These are phyloP conservation scores for Rhinella marina DNA, from an alignment of 2,797 vertebrate species.

Conservation along the genomic window DNA sequence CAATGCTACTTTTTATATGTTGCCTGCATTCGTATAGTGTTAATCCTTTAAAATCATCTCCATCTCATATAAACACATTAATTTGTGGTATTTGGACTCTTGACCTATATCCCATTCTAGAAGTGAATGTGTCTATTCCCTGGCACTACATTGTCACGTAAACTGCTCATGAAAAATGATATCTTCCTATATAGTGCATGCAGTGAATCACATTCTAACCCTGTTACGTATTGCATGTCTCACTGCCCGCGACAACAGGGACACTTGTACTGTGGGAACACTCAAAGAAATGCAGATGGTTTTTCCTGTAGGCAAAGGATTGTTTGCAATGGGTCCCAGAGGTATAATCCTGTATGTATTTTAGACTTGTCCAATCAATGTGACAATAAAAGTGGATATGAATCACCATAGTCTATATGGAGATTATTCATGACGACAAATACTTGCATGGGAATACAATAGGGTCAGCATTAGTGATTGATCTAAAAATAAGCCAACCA, in stretches of 20 bases:
- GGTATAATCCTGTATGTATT: conserved; percentile 22
- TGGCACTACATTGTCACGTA: no score
- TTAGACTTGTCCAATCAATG: not conserved
- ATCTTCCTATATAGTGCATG: not conserved
- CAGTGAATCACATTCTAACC: not conserved
- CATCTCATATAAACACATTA: not conserved
- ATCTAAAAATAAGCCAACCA: no score
- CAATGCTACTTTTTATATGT: no score
- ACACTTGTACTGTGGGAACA: not conserved
- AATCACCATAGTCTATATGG: not conserved
- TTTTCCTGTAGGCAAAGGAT: not conserved
- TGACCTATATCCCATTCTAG: not conserved
- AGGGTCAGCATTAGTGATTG: not conserved
- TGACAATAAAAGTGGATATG: not conserved
- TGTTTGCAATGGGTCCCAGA: conserved; percentile 5
- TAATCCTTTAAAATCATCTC: not conserved
- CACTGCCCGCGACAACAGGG: no score
- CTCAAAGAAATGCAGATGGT: not conserved
- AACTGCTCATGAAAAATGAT: no score
- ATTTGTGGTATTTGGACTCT: not conserved
- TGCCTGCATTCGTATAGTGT: not conserved
- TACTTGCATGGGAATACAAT: not conserved
- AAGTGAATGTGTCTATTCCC: not conserved
- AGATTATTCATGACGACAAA: not conserved
- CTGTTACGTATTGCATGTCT: not conserved